phyloP scores from a whole-genome alignment of 1,140 invertebrate species.

The Plodia interpunctella region DNA sequence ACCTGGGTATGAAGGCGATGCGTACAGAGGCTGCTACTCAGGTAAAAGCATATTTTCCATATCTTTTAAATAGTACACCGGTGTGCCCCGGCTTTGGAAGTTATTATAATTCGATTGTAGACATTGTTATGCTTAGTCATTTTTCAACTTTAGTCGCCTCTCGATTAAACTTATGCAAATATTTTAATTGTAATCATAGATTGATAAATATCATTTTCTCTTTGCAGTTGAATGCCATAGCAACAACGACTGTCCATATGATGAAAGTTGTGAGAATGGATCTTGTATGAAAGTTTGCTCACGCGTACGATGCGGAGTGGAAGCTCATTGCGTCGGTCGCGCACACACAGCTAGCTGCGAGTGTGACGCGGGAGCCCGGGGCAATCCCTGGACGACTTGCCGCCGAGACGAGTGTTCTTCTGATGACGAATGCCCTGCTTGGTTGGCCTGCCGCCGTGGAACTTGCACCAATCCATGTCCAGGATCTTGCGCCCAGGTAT shows the following conservation, averaged over 20 bases:
- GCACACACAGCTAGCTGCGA: slow-evolving; percentile 88
- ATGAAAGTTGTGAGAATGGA: slow-evolving; percentile 89
- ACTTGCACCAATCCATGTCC: slow-evolving; percentile 89
- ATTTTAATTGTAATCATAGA: too few species aligned
- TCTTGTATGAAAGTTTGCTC: slow-evolving; percentile 90
- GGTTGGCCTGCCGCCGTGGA: slow-evolving; percentile 85
- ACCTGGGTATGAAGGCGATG: slow-evolving; percentile 90
- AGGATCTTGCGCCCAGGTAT: slow-evolving; percentile 82
- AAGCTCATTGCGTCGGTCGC: slow-evolving; percentile 86
- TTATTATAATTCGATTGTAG: too few species aligned
- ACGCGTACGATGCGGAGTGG: slow-evolving; percentile 88
- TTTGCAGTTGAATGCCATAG: slow-evolving; percentile 88
- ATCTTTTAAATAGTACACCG: neutral
- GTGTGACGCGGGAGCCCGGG: slow-evolving; percentile 85
- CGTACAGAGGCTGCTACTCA: slow-evolving; percentile 86
- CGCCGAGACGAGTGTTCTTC: slow-evolving; percentile 85
- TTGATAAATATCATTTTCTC: slow-evolving; percentile 19
- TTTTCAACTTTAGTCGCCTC: too few species aligned
- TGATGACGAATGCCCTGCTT: slow-evolving; percentile 85
- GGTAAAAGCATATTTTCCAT: slow-evolving; percentile 67
- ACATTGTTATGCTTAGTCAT: too few species aligned
- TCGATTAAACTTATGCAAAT: too few species aligned
- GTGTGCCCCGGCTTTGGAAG: too few species aligned
- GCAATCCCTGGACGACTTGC: slow-evolving; percentile 87
- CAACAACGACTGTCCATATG: slow-evolving; percentile 89